phyloP scores from a whole-genome alignment of 2,888 invertebrate species.

The Melanophora roralis region DNA sequence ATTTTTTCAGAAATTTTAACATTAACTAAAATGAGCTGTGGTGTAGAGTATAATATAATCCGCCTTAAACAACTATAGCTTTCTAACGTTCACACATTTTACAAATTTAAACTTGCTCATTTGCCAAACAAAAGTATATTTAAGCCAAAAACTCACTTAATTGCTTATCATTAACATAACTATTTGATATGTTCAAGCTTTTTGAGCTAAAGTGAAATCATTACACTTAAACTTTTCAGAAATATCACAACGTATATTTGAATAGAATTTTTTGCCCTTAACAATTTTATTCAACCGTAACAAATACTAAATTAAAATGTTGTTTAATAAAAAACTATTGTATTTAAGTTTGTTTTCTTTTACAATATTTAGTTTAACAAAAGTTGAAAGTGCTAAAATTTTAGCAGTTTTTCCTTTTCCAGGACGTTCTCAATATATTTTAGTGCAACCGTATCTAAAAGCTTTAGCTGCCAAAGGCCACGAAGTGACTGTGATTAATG shows the following conservation, averaged over 20 bases:
- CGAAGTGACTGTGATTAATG: constrained; percentile 67
- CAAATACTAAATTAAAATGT: background rate
- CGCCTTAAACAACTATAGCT: too few relatives aligned
- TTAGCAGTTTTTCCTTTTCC: constrained; percentile 70
- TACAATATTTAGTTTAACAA: background rate
- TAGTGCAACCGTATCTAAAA: constrained; percentile 68
- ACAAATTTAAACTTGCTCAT: too few relatives aligned
- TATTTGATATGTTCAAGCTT: too few relatives aligned
- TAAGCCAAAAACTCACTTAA: too few relatives aligned
- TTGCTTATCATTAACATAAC: too few relatives aligned
- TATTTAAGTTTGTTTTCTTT: background rate
- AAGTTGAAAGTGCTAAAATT: constrained; percentile 62
- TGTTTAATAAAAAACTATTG: background rate
- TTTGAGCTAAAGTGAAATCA: background rate
- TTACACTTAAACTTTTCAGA: background rate
- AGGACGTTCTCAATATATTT: constrained; percentile 71
- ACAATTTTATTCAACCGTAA: background rate
- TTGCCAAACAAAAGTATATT: too few relatives aligned
- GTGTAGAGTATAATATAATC: too few relatives aligned
- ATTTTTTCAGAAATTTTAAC: too few relatives aligned
- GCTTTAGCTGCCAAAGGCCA: constrained; percentile 69
- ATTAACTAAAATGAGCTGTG: too few relatives aligned
- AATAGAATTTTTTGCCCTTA: too few relatives aligned
- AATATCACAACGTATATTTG: too few relatives aligned
- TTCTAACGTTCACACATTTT: too few relatives aligned